A percentile compares a stretch with the other conserved stretches of the same genome.
These are phyloP conservation scores for Diorhabda carinulata DNA, from an alignment of 1,140 invertebrate genomes.

Conservation along the genomic window DNA sequence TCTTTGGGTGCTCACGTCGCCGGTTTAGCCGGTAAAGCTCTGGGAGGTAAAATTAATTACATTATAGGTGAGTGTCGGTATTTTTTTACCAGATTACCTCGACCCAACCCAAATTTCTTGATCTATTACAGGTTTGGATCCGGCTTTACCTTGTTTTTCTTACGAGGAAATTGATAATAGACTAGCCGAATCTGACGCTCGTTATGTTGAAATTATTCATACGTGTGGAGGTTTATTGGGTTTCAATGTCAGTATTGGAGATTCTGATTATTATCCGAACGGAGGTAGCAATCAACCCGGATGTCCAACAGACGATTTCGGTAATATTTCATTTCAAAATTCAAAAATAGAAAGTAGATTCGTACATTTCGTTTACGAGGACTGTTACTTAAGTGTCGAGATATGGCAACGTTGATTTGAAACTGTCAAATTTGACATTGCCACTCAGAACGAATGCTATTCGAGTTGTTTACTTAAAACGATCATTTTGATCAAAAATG, in stretches of 20 bases:
- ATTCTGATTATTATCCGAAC: constrained; percentile 71
- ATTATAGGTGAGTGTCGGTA: constrained; percentile 5
- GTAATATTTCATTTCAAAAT: neutral
- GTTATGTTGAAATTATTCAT: constrained; percentile 63
- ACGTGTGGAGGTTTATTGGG: constrained; percentile 59
- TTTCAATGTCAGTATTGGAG: constrained; percentile 57
- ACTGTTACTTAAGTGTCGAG: too few relatives aligned
- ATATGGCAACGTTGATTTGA: too few relatives aligned
- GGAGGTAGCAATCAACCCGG: constrained; percentile 65
- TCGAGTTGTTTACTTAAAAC: too few relatives aligned
- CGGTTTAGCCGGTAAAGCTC: neutral
- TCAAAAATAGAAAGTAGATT: neutral
- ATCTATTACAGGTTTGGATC: constrained; percentile 48
- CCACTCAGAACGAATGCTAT: too few relatives aligned
- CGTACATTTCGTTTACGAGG: too few relatives aligned
- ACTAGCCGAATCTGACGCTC: constrained; percentile 59
- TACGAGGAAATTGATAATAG: constrained; percentile 49
- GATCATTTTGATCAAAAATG: too few relatives aligned
- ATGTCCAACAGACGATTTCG: constrained; percentile 51
- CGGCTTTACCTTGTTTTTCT: constrained; percentile 54
- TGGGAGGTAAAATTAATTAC: neutral
- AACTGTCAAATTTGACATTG: too few relatives aligned
- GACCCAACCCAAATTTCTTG: neutral
- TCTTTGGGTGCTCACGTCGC: constrained; percentile 8
- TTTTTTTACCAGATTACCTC: neutral